Evolutionary conservation across 2,888 invertebrate genomes (phyloP).

Genomic region (Lordiphosa andalusiaca): DNA sequence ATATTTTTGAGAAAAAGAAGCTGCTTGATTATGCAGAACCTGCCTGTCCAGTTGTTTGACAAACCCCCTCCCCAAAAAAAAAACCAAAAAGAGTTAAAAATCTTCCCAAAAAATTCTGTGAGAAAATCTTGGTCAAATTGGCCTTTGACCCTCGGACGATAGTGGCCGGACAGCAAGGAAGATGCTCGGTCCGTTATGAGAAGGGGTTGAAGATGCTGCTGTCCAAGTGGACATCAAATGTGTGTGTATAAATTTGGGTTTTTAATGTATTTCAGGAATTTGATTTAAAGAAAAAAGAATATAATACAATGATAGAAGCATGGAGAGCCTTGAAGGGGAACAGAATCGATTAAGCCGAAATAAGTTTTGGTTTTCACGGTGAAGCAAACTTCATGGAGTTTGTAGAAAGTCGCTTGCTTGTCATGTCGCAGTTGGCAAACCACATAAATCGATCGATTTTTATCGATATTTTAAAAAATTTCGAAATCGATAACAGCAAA

Average conservation of each 20-base stretch:
- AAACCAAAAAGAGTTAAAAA: conserved; percentile 53
- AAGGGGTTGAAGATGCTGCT: conserved; percentile 54
- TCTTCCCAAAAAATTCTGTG: conserved; percentile 60
- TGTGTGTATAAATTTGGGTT: background rate
- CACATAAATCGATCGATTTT: too few relatives aligned
- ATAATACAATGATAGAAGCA: too few relatives aligned
- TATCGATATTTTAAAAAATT: too few relatives aligned
- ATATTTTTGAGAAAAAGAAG: conserved; percentile 9
- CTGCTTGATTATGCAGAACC: conserved; percentile 36
- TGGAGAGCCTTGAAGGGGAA: too few relatives aligned
- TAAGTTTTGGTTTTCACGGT: too few relatives aligned
- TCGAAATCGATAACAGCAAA: too few relatives aligned
- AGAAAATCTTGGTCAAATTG: conserved; percentile 69
- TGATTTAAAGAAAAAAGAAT: too few relatives aligned
- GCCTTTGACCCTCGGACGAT: conserved; percentile 66
- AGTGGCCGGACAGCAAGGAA: conserved; percentile 21
- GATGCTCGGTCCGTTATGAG: conserved; percentile 12
- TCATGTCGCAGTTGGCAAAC: too few relatives aligned
- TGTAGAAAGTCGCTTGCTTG: too few relatives aligned
- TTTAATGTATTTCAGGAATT: background rate
- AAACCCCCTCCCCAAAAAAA: background rate
- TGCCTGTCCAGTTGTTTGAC: conserved; percentile 52
- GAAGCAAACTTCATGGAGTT: too few relatives aligned
- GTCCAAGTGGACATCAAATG: conserved; percentile 2
- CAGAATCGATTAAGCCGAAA: too few relatives aligned